Conservation (phyloP, 1,140 invertebrate species). For the Drosophila sp. region DNA sequence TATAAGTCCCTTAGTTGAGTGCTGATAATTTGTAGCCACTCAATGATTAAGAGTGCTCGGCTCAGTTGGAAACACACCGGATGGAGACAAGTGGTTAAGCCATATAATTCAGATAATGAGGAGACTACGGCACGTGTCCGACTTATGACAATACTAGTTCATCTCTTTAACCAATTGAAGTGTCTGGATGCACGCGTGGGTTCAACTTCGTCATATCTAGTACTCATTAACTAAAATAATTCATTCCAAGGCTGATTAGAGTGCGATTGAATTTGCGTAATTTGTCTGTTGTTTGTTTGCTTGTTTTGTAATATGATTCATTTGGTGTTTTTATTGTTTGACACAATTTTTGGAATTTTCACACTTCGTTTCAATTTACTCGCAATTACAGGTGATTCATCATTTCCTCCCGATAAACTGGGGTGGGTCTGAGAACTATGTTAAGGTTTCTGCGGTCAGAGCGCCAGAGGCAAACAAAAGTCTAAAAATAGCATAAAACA, state of each 20-base stretch:
- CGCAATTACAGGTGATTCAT: slow-evolving; percentile 27
- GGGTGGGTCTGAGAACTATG: slow-evolving; percentile 2
- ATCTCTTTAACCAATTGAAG: not conserved
- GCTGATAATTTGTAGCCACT: slow-evolving; percentile 21
- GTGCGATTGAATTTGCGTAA: slow-evolving; percentile 32
- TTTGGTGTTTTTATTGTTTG: slow-evolving; percentile 6
- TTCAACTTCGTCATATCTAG: slow-evolving; percentile 25
- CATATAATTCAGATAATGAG: slow-evolving; percentile 11
- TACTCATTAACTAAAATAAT: slow-evolving; percentile 37
- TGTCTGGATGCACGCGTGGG: not conserved
- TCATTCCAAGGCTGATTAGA: slow-evolving; percentile 21
- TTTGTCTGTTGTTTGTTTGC: slow-evolving; percentile 22
- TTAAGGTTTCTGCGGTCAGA: slow-evolving; percentile 22
- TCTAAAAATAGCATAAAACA: slow-evolving; percentile 26
- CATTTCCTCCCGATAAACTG: not conserved
- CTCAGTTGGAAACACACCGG: slow-evolving; percentile 26
- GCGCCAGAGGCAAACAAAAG: not conserved
- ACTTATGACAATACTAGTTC: slow-evolving; percentile 1
- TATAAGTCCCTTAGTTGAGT: not conserved
- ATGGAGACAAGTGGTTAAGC: slow-evolving; percentile 16
- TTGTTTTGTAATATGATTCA: slow-evolving; percentile 65
- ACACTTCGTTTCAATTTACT: slow-evolving; percentile 2
- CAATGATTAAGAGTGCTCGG: not conserved
- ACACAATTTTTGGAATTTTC: slow-evolving; percentile 16
- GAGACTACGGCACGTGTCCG: slow-evolving; percentile 25